phyloP scores from a whole-genome alignment of 2,797 vertebrate genomes.

The Novumbra hubbsi region DNA sequence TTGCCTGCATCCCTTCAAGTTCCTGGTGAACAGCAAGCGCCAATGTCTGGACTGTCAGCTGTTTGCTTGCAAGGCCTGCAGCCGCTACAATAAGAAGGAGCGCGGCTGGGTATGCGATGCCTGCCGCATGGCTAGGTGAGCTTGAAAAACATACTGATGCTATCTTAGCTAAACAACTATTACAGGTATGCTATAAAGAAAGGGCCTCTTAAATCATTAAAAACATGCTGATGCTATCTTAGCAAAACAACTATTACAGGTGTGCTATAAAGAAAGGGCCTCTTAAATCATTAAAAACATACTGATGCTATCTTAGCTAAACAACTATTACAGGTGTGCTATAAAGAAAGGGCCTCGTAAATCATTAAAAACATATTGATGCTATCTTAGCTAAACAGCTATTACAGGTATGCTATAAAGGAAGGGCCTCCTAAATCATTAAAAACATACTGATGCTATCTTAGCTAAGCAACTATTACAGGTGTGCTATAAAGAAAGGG shows the following conservation, averaged over 20 bases:
- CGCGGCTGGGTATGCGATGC: slow-evolving; percentile 79
- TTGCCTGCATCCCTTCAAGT: slow-evolving; percentile 82
- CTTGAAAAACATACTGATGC: neutral
- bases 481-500: too few species aligned
- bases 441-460: too few species aligned
- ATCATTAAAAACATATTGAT: neutral
- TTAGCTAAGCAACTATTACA: too few species aligned
- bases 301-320: neutral
- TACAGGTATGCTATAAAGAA: neutral
- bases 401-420: neutral
- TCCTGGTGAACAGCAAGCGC: slow-evolving; percentile 73
- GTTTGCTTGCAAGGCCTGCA: slow-evolving; percentile 76
- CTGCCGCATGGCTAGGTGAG: slow-evolving; percentile 76
- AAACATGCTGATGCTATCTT: neutral
- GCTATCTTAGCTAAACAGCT: neutral
- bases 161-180: neutral
- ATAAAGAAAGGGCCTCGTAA: neutral
- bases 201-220: neutral
- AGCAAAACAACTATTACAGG: neutral
- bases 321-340: neutral
- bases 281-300: neutral
- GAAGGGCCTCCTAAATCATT: neutral
- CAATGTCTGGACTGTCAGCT: slow-evolving; percentile 78
- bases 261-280: neutral
- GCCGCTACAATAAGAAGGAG: slow-evolving; percentile 75